A percentile compares a stretch with the other conserved stretches of the same genome.
These are phyloP conservation scores for Meandrina meandrites DNA, from an alignment of 92 coral and sea anemone species.

Conservation along the genomic window DNA sequence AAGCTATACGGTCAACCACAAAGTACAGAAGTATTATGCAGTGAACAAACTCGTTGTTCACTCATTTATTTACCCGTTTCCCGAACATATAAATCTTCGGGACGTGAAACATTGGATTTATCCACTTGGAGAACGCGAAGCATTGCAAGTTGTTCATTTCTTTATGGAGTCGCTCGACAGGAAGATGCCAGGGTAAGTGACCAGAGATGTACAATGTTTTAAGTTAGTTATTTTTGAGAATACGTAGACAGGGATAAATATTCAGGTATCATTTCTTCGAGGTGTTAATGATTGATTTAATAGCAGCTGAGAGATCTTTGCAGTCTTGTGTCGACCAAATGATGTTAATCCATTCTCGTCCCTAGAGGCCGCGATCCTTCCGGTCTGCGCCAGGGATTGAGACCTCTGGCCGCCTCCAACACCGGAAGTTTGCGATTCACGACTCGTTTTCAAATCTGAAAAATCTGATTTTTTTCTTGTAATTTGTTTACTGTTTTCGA, in stretches of 20 bases:
- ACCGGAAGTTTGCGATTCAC: too few species aligned
- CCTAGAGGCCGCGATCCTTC: too few species aligned
- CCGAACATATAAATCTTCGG: conserved; percentile 9
- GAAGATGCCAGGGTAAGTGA: conserved; percentile 72
- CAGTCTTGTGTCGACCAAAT: too few species aligned
- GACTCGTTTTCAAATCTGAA: too few species aligned
- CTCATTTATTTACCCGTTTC: conserved; percentile 40
- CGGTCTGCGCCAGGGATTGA: too few species aligned
- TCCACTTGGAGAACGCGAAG: conserved; percentile 68
- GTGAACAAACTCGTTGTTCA: conserved; percentile 37
- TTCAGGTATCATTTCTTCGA: background rate
- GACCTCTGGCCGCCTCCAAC: too few species aligned
- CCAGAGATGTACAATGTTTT: background rate
- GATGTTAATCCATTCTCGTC: too few species aligned
- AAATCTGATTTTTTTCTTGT: too few species aligned
- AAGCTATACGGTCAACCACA: conserved; percentile 38
- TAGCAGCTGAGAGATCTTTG: too few species aligned
- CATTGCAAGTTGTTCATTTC: conserved; percentile 39
- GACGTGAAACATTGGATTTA: conserved; percentile 36
- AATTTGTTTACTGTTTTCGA: too few species aligned
- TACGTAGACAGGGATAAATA: background rate
- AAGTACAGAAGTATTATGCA: background rate
- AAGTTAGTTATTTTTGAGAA: background rate
- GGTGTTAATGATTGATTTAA: too few species aligned
- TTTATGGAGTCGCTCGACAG: conserved; percentile 61